Base-by-base conservation (phyloP, 2,888 invertebrate genomes). In the Rhorus exstirpatorius region DNA sequence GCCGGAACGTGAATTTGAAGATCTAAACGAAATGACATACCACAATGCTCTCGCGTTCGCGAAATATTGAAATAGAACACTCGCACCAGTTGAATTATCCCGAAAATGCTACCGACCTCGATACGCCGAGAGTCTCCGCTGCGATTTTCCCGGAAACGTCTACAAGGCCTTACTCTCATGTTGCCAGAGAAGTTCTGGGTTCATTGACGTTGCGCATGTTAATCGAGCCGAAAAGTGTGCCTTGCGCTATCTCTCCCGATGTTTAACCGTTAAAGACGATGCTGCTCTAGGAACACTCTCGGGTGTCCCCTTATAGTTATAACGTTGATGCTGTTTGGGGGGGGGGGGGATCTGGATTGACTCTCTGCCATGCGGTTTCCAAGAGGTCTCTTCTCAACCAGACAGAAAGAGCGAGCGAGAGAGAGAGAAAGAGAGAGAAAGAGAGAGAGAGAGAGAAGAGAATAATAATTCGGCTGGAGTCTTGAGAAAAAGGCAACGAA, bases 331-430 rank as follows among this genome's bases (percentile, higher is more conserved):
- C 63, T 63, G 63, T 75, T 75, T 68, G 49, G 70, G 61, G 46
- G 55, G 70, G 75, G 49, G 70, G 61, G 46, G 55, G 70, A 76
- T 46, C 70, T 80, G 55, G 75, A 75, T 75, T 49, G 80, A 80
- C 35, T 70, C 53, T 70, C 53, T 46, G 68, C 46, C 75, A 75
- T 35, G 19, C 44, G 53, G 63, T 44, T 70, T 55, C 75, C 58
- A 80, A 80, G 75, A 76, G 75, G 75, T 80, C 75, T 63, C 24
- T 63, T 26, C 53, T 53, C 44, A 24, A 6, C 31, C 31, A 2
- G 6, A 31, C 6, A n/a, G n/a, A n/a, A n/a, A n/a, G n/a, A n/a
- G n/a, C n/a, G n/a, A n/a, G n/a, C n/a, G 31, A 3, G 6, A 2
- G 2, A 31, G 6, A 31, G 31, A 31, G 31, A 17, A 8, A 55